Conservation (phyloP, 2,888 invertebrate genomes). For the Aporophyla nigra region DNA sequence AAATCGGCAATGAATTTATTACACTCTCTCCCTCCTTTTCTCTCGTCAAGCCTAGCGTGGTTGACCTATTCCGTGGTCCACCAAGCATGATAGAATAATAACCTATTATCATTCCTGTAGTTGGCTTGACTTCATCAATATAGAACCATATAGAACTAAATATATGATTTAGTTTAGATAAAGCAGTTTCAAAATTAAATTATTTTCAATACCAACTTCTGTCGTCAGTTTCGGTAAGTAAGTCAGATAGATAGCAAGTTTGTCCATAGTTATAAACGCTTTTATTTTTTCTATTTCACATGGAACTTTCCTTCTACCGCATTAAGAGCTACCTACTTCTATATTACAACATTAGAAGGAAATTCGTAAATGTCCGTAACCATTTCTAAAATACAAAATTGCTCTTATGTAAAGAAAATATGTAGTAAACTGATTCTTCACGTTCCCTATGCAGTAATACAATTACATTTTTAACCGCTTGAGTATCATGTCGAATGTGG, state of each 20-base stretch:
- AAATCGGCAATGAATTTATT: constrained; percentile 73
- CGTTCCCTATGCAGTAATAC: constrained; percentile 31
- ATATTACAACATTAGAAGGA: constrained; percentile 11
- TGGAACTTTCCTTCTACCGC: background rate
- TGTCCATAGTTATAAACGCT: too few relatives aligned
- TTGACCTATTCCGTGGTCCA: constrained; percentile 62
- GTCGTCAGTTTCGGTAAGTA: background rate
- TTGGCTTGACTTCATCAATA: constrained; percentile 13
- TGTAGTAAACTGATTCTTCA: constrained; percentile 43
- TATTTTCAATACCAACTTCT: background rate
- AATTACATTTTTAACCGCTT: constrained; percentile 55
- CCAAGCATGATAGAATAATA: constrained; percentile 64
- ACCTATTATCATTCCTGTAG: constrained; percentile 62
- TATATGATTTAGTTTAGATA: background rate
- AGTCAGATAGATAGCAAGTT: background rate
- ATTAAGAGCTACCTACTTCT: background rate
- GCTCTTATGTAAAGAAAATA: constrained; percentile 35
- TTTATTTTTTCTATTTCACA: background rate
- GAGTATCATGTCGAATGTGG: constrained; percentile 54
- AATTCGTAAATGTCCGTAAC: constrained; percentile 10
- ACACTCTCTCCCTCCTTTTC: constrained; percentile 73
- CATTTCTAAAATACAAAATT: constrained; percentile 18
- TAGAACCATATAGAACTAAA: constrained; percentile 5
- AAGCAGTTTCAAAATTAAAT: background rate
- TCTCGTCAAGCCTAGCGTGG: constrained; percentile 63